Evolutionary conservation across 23 tunicate species (phyloP), one percentile per base, ranked within the genome.

Genomic region (Ciona savignyi): DNA sequence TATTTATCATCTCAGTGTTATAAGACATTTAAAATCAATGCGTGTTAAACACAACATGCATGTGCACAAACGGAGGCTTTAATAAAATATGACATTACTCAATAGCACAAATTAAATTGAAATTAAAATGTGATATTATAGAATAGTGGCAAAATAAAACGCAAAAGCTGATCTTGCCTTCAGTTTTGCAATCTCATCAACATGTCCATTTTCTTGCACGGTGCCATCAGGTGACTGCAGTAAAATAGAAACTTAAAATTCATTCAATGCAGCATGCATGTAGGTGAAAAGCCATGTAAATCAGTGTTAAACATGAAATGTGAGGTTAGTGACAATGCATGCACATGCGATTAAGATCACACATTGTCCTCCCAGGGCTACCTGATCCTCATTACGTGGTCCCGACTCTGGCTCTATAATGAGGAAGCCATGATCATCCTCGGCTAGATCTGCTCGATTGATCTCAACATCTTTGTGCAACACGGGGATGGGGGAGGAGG

Each of bases 341-440:
- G 56, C 15, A 42, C 9, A 42, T n/a, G n/a, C n/a, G n/a, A n/a
- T n/a, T 9, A 42, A 6, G 56, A 42, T 15, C 56, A 42, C 15
- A 15, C 56, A 42, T 9, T 9, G 56, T 42, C 56, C 56, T 42
- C 56, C 56, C 56, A 42, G 15, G 56, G 56, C 56, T 42, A 42
- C 56, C 56, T 42, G 56, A 42, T 42, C 56, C 56, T 42, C 56
- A 15, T 42, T 9, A n/a, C n/a, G n/a, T n/a, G n/a, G n/a, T n/a
- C n/a, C 21, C 30, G 28, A 35, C 29, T 32, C 62, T 23, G 73
- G 92, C 28, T 86, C 93, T 62, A 86, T 76, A n/a, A 86, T 73
- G 25, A 86, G 34, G 65, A 80, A 86, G 21, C 86, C 93, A 21
- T 75, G 78, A 65, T 68, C 67, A 68, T 84, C 89, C 70, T 77